Base-by-base conservation (phyloP, 2,113 vertebrate genomes). In the Chamaea fasciata region DNA sequence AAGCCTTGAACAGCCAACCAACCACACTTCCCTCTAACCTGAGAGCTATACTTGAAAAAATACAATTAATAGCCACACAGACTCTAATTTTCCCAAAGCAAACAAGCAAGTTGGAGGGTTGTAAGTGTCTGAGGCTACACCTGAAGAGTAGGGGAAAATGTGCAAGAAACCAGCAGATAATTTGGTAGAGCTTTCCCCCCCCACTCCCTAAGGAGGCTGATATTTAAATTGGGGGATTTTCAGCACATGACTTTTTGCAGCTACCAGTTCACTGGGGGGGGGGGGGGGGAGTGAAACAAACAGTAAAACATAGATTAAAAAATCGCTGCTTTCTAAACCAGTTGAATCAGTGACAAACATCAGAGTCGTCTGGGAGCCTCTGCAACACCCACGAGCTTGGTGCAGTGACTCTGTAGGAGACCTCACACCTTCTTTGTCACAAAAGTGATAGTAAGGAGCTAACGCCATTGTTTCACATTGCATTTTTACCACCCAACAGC, bases 1-100 rank as follows among this genome's bases (percentile, higher is more conserved):
- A 96, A 95, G 46, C 57, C 60, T 71, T 49, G 23, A 89, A 33
- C 59, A 80, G 46, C 35, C 59, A 86, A 27, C 52, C 56, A 77
- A 27, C 16, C 55, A 77, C 69, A 35, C 7, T 63, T 14, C 21
- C 12, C 24, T 71, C 30, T 26, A 90, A 78, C 44, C 73, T 19
- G 7, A 71, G 42, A 33, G 13, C 13, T 67, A 8, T 3, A 11
- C 26, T 75, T 30, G 3, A 56, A 77, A 86, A 93, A 41, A 23
- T 12, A 24, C 13, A 37, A 6, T 49, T 65, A 39, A 23, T 5
- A 46, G 27, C 52, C 35, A 41, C 20, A 31, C 1, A 10, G 26
- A 37, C 33, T 37, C 5, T 55, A 17, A 69, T 15, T 37, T 74
- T 53, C 63, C 11, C 52, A 50, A 86, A 76, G 37, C 13, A 76